Evolutionary conservation across 1,140 invertebrate species (phyloP).

Genomic region (Aphis craccivora): DNA sequence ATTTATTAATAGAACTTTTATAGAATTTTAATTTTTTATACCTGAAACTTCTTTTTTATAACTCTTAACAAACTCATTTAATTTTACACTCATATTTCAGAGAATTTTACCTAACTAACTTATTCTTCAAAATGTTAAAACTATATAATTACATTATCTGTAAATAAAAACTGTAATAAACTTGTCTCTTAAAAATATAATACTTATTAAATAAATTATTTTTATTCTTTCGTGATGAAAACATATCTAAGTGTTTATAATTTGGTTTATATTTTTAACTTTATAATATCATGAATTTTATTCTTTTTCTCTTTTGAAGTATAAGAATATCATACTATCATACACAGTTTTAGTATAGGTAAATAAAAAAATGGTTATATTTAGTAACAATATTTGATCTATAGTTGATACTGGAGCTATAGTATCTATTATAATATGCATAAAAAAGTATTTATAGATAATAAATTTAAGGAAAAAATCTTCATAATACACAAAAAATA

Average conservation of each 20-base stretch:
- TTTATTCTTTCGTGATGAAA: background rate
- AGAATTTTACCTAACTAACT: background rate
- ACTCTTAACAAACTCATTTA: background rate
- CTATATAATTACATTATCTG: background rate
- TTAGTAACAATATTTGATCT: too few relatives aligned
- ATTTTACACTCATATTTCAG: background rate
- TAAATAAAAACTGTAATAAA: background rate
- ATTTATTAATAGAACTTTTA: too few relatives aligned
- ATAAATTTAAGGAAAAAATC: too few relatives aligned
- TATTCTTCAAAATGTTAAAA: constrained; percentile 8
- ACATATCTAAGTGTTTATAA: background rate
- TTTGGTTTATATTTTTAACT: background rate
- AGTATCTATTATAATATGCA: too few relatives aligned
- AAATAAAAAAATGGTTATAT: background rate
- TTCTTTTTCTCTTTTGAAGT: background rate
- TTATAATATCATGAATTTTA: background rate
- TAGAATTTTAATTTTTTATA: background rate
- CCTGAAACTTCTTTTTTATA: background rate
- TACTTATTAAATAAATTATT: background rate
- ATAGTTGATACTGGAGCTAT: too few relatives aligned
- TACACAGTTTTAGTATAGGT: background rate
- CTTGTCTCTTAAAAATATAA: background rate
- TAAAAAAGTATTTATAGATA: too few relatives aligned
- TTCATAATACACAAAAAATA: too few relatives aligned
- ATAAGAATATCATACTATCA: background rate